Conservation (phyloP, 2,888 invertebrate genomes). For the Thereva unica region DNA sequence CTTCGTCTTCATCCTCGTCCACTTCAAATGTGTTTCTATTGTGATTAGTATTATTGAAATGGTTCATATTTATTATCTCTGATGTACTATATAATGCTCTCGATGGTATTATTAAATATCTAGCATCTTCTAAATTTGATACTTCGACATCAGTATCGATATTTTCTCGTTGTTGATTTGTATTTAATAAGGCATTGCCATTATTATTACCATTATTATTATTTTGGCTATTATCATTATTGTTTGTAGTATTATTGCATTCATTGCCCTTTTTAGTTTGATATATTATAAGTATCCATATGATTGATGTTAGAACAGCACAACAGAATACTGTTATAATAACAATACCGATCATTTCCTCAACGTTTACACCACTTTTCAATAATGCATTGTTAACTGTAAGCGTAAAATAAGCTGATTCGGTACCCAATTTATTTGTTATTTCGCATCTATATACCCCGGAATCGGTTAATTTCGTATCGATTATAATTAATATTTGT, state of each 20-base stretch:
- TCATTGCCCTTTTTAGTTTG: constrained; percentile 71
- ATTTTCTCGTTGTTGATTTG: not conserved
- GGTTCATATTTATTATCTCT: constrained; percentile 3
- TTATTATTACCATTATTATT: not conserved
- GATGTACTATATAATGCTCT: constrained; percentile 5
- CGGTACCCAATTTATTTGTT: constrained; percentile 80
- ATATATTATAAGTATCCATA: constrained; percentile 91
- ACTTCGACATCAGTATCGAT: constrained; percentile 3
- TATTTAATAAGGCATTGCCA: not conserved
- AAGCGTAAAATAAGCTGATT: constrained; percentile 72
- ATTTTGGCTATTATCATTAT: not conserved
- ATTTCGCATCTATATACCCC: constrained; percentile 90
- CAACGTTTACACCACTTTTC: constrained; percentile 62
- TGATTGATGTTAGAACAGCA: constrained; percentile 86
- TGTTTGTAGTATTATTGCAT: constrained; percentile 15
- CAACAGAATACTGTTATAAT: constrained; percentile 89
- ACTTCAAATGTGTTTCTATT: not conserved
- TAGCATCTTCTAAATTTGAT: constrained; percentile 1
- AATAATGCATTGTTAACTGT: constrained; percentile 58
- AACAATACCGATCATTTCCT: constrained; percentile 83
- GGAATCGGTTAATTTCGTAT: constrained; percentile 75
- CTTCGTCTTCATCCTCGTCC: not conserved
- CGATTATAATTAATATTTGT: constrained; percentile 85
- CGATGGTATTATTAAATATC: constrained; percentile 7
- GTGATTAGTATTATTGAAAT: not conserved